Percentiles rank a stretch among this genome's conserved stretches.
Evolutionary conservation across 2,113 vertebrate genomes (phyloP).

Genomic region (Sus scrofa): T2T-Sscrofa CM000817.6:6984001-6984500

Average conservation of each 20-base stretch:
- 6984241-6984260: slow-evolving; percentile 74
- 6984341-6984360: slow-evolving; percentile 47
- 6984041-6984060: slow-evolving; percentile 81
- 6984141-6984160: slow-evolving; percentile 83
- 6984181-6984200: slow-evolving; percentile 84
- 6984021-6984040: slow-evolving; percentile 66
- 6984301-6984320: slow-evolving; percentile 63
- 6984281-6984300: slow-evolving; percentile 63
- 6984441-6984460: background rate
- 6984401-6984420: background rate
- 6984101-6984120: slow-evolving; percentile 62
- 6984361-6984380: slow-evolving; percentile 32
- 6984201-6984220: slow-evolving; percentile 82
- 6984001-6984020: slow-evolving; percentile 39
- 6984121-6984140: background rate
- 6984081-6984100: slow-evolving; percentile 80
- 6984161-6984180: slow-evolving; percentile 80
- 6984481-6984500: slow-evolving; percentile 40
- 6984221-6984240: slow-evolving; percentile 78
- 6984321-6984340: slow-evolving; percentile 33
- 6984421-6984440: background rate
- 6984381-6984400: slow-evolving; percentile 22
- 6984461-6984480: slow-evolving; percentile 40
- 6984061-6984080: slow-evolving; percentile 78
- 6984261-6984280: slow-evolving; percentile 59